Evolutionary conservation across 2,797 vertebrate species (phyloP), one percentile per base, ranked within the genome.

Genomic region (Sus cebifrons): DNA sequence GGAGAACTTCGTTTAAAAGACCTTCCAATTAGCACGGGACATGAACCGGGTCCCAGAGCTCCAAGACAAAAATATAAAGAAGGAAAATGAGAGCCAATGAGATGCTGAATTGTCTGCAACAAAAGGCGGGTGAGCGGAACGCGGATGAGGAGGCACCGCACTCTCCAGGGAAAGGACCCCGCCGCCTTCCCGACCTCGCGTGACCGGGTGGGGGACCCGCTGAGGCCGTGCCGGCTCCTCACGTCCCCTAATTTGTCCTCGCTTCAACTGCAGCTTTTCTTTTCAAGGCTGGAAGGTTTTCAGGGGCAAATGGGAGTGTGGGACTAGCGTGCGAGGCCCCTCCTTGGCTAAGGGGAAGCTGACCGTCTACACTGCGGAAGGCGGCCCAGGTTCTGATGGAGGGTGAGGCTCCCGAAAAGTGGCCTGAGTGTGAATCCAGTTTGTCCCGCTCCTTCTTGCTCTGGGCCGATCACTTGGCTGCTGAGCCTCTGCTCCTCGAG

Each of bases 1-100:
- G 75, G 27, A 83, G 89, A 27, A 89, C 71, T 86, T 68, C 94
- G 89, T 97, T 82, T 88, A 88, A 95, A 96, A 97, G 29, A 82
- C 85, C 77, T 98, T 97, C 89, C 81, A 89, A 70, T 95, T 96
- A 75, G 94, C 52, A 70, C 96, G 65, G 8, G 74, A 96, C 90
- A 32, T 91, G 97, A 94, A 92, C 95, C 67, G 85, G 49, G 13
- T 6, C 54, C 8, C 86, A 89, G 81, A 79, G 67, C 81, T 97
- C 75, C 92, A 93, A 70, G 0, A 5, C 91, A 92, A 94, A 89
- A 86, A 91, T 0, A 1, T 49, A 84, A 89, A 93, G 95, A 92
- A 96, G 94, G 96, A 94, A 96, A 93, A 96, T 40, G 14, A 92
- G 87, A 82, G 74, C 60, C 88, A 84, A 74, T 44, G 75, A 70